A percentile compares a stretch with the other conserved stretches of the same genome.
Conservation (phyloP, 1,140 invertebrate genomes). For the Dreissena polymorpha region DNA sequence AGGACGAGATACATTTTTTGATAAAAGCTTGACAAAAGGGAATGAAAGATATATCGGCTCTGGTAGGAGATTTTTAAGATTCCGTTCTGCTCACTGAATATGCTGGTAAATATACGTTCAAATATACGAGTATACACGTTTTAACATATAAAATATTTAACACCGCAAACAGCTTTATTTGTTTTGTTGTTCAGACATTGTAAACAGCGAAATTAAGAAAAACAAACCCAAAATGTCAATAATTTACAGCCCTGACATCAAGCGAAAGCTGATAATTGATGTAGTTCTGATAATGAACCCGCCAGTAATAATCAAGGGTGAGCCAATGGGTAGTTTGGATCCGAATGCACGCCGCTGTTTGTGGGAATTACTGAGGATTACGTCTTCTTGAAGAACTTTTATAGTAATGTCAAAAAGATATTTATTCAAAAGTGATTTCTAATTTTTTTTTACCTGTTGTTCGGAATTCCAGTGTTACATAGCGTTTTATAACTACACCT, state of each 20-base stretch:
- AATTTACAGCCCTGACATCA: slow-evolving; percentile 86
- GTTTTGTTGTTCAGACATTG: too few relatives aligned
- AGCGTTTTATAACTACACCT: too few relatives aligned
- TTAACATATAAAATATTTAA: too few relatives aligned
- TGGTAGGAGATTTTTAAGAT: slow-evolving; percentile 77
- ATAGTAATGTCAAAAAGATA: slow-evolving; percentile 78
- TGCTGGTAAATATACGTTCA: slow-evolving; percentile 72
- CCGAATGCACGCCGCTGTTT: slow-evolving; percentile 79
- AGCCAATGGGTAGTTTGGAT: slow-evolving; percentile 81
- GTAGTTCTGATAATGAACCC: slow-evolving; percentile 88
- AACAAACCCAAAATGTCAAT: neutral
- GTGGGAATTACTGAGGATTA: slow-evolving; percentile 77
- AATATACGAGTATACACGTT: slow-evolving; percentile 68
- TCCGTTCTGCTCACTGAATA: slow-evolving; percentile 67
- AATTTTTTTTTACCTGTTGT: too few relatives aligned
- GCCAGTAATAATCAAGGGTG: slow-evolving; percentile 79
- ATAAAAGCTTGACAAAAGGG: slow-evolving; percentile 89
- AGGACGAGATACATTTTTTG: slow-evolving; percentile 84
- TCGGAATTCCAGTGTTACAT: too few relatives aligned
- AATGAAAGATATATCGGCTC: slow-evolving; percentile 66
- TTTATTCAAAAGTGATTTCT: too few relatives aligned
- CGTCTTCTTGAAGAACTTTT: slow-evolving; percentile 72
- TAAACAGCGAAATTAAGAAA: too few relatives aligned
- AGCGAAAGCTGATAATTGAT: slow-evolving; percentile 95
- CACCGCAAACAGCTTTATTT: too few relatives aligned